Evolutionary conservation across 2,113 vertebrate species (phyloP).

Genomic region (Lepisosteus oculatus): DNA sequence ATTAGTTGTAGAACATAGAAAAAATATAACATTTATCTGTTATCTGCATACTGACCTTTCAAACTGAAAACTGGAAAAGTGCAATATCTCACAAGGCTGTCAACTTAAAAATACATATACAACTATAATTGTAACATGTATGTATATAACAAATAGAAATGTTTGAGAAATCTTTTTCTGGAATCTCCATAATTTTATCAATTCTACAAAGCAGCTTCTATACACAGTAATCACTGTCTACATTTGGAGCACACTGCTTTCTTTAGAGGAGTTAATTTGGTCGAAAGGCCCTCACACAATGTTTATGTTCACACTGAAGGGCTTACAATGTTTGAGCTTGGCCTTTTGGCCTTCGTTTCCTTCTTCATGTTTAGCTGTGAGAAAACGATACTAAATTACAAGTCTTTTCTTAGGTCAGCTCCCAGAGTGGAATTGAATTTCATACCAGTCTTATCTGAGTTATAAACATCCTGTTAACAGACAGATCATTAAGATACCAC

Average conservation of each 20-base stretch:
- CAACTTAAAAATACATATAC: too few relatives aligned
- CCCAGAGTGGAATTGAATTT: slow-evolving; percentile 64
- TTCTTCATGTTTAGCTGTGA: slow-evolving; percentile 66
- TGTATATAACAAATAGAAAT: too few relatives aligned
- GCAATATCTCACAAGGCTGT: too few relatives aligned
- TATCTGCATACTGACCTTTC: too few relatives aligned
- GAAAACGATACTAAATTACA: slow-evolving; percentile 76
- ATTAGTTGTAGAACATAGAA: too few relatives aligned
- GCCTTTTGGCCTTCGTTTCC: slow-evolving; percentile 74
- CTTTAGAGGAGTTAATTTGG: slow-evolving; percentile 78
- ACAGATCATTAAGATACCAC: slow-evolving; percentile 60
- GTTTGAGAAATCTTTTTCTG: too few relatives aligned
- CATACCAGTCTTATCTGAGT: slow-evolving; percentile 61
- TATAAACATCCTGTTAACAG: slow-evolving; percentile 77
- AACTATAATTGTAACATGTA: too few relatives aligned
- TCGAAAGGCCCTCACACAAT: slow-evolving; percentile 74
- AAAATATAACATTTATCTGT: too few relatives aligned
- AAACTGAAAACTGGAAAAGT: too few relatives aligned
- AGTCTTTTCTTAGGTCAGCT: slow-evolving; percentile 72
- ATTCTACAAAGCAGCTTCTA: slow-evolving; percentile 17
- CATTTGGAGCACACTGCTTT: slow-evolving; percentile 48
- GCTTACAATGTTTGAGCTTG: slow-evolving; percentile 71
- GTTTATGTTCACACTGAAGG: slow-evolving; percentile 82
- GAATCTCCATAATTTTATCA: background rate
- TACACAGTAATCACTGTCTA: slow-evolving; percentile 34